Conservation (phyloP, 2,797 vertebrate genomes). For the Arrhamphus sclerolepis region DNA sequence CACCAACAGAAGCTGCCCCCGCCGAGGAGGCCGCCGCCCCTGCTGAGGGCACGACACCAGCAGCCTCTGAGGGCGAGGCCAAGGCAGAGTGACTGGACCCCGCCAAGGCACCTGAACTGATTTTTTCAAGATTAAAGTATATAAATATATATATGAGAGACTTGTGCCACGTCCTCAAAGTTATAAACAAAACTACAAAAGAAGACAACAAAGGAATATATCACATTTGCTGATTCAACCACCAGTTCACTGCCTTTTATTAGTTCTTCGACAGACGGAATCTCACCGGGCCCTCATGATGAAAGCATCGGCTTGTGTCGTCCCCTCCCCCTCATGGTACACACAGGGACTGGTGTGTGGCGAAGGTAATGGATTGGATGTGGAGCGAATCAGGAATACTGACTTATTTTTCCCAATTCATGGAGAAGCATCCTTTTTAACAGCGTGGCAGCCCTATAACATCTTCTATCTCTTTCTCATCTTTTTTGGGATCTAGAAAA, state of each 20-base stretch:
- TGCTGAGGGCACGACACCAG: slow-evolving; percentile 75
- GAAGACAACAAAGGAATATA: slow-evolving; percentile 77
- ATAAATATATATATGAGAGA: slow-evolving; percentile 87
- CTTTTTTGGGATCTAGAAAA: slow-evolving; percentile 71
- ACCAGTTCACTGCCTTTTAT: slow-evolving; percentile 82
- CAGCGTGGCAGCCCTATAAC: slow-evolving; percentile 79
- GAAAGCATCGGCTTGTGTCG: slow-evolving; percentile 59
- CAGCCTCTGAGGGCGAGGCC: slow-evolving; percentile 77
- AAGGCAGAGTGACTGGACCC: slow-evolving; percentile 78
- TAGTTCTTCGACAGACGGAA: slow-evolving; percentile 77
- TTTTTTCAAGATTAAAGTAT: slow-evolving; percentile 85
- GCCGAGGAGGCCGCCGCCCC: slow-evolving; percentile 60
- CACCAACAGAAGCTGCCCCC: slow-evolving; percentile 71
- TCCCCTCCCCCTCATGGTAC: slow-evolving; percentile 66
- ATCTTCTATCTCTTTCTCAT: slow-evolving; percentile 68
- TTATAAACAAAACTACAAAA: slow-evolving; percentile 81
- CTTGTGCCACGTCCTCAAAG: slow-evolving; percentile 84
- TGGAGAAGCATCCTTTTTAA: slow-evolving; percentile 71
- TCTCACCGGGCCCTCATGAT: slow-evolving; percentile 71
- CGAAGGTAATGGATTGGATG: slow-evolving; percentile 71
- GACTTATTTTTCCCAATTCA: slow-evolving; percentile 77
- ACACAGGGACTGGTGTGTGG: slow-evolving; percentile 67
- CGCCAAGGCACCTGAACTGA: slow-evolving; percentile 75
- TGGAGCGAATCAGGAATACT: slow-evolving; percentile 77
- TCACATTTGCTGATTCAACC: slow-evolving; percentile 81